Percentiles rank a stretch among this genome's conserved stretches.
These are phyloP conservation scores for Monochamus alternatus DNA, from an alignment of 2,888 invertebrate species.

Conservation along the genomic window DNA sequence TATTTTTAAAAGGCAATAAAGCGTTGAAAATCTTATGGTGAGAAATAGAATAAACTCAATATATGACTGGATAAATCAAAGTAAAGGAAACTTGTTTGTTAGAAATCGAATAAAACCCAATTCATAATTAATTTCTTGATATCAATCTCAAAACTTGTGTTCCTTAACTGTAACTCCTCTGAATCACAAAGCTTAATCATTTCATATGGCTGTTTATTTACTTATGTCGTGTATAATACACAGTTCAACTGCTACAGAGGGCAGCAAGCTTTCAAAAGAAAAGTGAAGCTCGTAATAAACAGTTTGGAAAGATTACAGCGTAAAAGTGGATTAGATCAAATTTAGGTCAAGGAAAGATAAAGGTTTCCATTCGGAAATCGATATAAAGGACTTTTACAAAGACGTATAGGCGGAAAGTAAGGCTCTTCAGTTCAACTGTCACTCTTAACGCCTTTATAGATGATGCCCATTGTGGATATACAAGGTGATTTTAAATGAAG, in stretches of 20 bases:
- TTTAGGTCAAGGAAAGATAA: conserved; percentile 10
- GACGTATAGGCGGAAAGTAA: neutral
- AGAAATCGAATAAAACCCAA: too few species aligned
- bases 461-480: too few species aligned
- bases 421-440: neutral
- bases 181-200: too few species aligned
- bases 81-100: too few species aligned
- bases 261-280: neutral
- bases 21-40: too few species aligned
- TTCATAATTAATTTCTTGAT: too few species aligned
- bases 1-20: neutral
- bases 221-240: conserved; percentile 4
- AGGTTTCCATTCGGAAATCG: conserved; percentile 5
- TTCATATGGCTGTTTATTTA: neutral
- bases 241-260: neutral
- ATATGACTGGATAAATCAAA: too few species aligned
- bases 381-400: neutral
- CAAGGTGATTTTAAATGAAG: too few species aligned
- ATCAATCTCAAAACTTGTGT: too few species aligned
- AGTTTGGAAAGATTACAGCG: neutral
- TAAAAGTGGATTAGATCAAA: conserved; percentile 9
- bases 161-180: too few species aligned
- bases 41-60: too few species aligned
- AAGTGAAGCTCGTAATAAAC: neutral
- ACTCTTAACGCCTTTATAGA: neutral